These are phyloP conservation scores for Linnaemya vulpina DNA, from an alignment of 2,888 invertebrate genomes.

Conservation along the genomic window DNA sequence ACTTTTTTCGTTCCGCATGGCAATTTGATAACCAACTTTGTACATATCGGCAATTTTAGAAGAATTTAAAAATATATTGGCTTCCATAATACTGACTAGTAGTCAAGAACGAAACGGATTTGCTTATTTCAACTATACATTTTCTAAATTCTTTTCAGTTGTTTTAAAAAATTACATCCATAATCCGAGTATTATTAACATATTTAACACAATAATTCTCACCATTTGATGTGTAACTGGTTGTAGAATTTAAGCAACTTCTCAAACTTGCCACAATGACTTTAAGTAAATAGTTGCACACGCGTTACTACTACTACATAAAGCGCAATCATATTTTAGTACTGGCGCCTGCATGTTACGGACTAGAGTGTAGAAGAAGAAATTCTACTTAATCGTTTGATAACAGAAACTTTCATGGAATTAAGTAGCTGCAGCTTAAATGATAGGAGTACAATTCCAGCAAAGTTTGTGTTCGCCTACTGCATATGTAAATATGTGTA, in stretches of 20 bases:
- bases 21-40: too few relatives aligned
- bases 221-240: not conserved
- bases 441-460: slow-evolving; percentile 10
- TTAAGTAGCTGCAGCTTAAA: slow-evolving; percentile 22
- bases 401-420: slow-evolving; percentile 46
- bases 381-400: slow-evolving; percentile 21
- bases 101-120: too few relatives aligned
- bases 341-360: slow-evolving; percentile 63
- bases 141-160: too few relatives aligned
- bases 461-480: not conserved
- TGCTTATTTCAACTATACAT: too few relatives aligned
- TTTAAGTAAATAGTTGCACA: slow-evolving; percentile 15
- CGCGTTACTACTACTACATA: not conserved
- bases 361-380: not conserved
- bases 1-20: too few relatives aligned
- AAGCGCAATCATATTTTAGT: slow-evolving; percentile 36
- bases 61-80: too few relatives aligned
- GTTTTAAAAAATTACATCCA: not conserved
- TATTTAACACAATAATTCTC: slow-evolving; percentile 3
- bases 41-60: too few relatives aligned
- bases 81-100: too few relatives aligned
- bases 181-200: not conserved
- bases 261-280: slow-evolving; percentile 15
- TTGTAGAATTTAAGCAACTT: not conserved
- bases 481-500: too few relatives aligned